These are phyloP conservation scores for Xiphorhynchus erythropygius DNA, from an alignment of 2,797 vertebrate species.

Conservation along the genomic window DNA sequence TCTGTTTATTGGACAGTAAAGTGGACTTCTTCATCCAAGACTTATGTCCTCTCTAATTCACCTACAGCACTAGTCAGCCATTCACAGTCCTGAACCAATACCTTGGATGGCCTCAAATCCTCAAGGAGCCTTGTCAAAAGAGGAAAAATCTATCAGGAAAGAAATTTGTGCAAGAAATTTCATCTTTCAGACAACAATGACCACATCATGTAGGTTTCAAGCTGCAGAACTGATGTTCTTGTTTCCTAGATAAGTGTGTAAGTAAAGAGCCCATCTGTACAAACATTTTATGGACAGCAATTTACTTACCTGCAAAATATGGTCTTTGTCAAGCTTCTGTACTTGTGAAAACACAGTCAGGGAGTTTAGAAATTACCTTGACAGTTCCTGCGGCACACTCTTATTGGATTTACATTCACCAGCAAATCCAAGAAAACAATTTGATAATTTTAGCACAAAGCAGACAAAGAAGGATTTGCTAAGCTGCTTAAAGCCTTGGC, in stretches of 20 bases:
- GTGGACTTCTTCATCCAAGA: background rate
- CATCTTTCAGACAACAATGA: background rate
- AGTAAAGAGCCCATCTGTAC: background rate
- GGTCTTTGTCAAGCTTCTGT: background rate
- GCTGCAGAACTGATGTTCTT: background rate
- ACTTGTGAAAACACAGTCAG: background rate
- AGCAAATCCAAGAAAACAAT: constrained; percentile 68
- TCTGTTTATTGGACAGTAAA: background rate
- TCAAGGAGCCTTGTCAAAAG: background rate
- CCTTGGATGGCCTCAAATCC: background rate
- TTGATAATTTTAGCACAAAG: constrained; percentile 72
- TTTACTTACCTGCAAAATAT: background rate
- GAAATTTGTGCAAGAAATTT: background rate
- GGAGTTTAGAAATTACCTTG: constrained; percentile 27
- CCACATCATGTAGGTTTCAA: background rate
- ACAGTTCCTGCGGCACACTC: constrained; percentile 7
- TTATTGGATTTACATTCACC: constrained; percentile 66
- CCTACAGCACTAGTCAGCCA: background rate
- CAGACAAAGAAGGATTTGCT: constrained; percentile 67
- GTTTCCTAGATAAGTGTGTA: background rate
- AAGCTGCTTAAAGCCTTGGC: constrained; percentile 64
- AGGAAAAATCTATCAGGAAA: background rate
- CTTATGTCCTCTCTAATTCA: background rate
- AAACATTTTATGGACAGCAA: background rate
- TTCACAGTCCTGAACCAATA: background rate